Evolutionary conservation across 2,797 vertebrate species (phyloP).

Genomic region (Cyprinella venusta): DNA sequence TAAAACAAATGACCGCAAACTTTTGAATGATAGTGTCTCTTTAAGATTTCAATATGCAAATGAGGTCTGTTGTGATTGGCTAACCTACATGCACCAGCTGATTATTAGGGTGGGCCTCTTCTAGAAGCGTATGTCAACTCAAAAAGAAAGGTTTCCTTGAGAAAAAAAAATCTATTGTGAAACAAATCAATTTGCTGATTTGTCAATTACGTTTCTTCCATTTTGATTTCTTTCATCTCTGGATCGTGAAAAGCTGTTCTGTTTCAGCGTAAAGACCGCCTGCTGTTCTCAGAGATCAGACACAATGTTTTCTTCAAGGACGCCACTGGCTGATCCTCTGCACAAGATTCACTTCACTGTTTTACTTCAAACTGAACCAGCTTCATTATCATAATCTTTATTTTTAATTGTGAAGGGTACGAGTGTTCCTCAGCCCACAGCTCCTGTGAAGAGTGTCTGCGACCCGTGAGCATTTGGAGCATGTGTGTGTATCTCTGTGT

Average conservation of each 20-base stretch:
- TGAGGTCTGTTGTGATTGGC: background rate
- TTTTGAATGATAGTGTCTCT: background rate
- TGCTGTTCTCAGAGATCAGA: background rate
- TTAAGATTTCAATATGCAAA: background rate
- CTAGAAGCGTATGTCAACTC: background rate
- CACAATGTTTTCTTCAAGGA: constrained; percentile 41
- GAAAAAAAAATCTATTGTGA: background rate
- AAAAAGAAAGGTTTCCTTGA: background rate
- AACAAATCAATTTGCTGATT: background rate
- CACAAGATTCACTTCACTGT: background rate
- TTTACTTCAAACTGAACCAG: background rate
- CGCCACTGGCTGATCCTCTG: background rate
- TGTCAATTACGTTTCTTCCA: background rate
- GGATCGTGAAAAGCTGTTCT: constrained; percentile 13
- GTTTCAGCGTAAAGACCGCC: background rate
- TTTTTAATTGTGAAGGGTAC: background rate
- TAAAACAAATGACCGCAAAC: too few relatives aligned
- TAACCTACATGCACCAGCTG: too few relatives aligned
- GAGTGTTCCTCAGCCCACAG: background rate
- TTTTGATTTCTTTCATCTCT: background rate
- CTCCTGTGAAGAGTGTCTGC: background rate
- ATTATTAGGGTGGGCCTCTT: background rate
- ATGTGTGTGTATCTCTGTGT: constrained; percentile 18
- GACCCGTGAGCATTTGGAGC: background rate
- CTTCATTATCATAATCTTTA: background rate